phyloP scores from a whole-genome alignment of 2,113 vertebrate genomes.

The Sitta europaea region DNA sequence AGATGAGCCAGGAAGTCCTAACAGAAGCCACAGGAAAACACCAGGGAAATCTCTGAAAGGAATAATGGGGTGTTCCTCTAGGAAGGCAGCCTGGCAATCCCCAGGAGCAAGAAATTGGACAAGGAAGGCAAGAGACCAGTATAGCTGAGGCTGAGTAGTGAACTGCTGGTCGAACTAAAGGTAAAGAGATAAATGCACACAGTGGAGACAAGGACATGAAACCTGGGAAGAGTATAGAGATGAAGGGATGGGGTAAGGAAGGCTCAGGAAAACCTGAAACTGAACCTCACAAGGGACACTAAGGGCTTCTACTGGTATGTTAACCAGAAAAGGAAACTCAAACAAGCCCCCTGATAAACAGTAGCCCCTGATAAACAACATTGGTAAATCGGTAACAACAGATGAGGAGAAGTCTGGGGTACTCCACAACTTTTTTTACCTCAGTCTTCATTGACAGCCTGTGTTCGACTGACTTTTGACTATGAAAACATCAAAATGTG shows the following conservation, averaged over 20 bases:
- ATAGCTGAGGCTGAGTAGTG: background rate
- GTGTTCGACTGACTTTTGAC: background rate
- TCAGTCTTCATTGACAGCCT: background rate
- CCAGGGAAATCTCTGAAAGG: background rate
- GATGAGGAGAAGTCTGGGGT: background rate
- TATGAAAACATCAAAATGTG: background rate
- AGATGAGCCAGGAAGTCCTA: background rate
- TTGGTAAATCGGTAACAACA: background rate
- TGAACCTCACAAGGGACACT: background rate
- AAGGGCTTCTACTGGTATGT: background rate
- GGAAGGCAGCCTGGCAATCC: background rate
- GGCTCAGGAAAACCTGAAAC: background rate
- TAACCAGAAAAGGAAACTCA: background rate
- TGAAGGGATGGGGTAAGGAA: background rate
- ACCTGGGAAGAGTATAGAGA: background rate
- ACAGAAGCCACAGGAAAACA: background rate
- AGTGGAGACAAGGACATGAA: background rate
- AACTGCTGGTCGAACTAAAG: background rate
- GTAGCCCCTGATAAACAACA: background rate
- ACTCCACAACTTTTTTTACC: background rate
- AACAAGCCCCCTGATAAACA: background rate
- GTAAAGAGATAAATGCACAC: background rate
- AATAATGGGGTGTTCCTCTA: background rate
- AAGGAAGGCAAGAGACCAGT: background rate
- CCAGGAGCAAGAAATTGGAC: background rate